Evolutionary conservation across 2,888 invertebrate species (phyloP).

Genomic region (Andrena hattorfiana): DNA sequence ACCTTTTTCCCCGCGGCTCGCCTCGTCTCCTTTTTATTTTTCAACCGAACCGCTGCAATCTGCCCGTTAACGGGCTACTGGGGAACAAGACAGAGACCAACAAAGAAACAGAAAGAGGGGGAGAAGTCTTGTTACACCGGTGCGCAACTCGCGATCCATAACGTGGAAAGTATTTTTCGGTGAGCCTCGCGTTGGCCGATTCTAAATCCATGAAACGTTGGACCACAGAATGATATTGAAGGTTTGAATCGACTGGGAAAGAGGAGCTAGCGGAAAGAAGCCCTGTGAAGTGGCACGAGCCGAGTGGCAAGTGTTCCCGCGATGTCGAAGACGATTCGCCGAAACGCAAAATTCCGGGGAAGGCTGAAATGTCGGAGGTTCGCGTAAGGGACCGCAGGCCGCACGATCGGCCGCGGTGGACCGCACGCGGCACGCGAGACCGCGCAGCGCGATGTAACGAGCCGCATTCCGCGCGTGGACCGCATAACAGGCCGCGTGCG

Average conservation of each 20-base stretch:
- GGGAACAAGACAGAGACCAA: slow-evolving; percentile 25
- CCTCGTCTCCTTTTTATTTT: slow-evolving; percentile 42
- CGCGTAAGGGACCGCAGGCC: slow-evolving; percentile 56
- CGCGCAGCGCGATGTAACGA: slow-evolving; percentile 51
- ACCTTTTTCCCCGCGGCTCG: slow-evolving; percentile 15
- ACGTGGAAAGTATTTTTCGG: not conserved
- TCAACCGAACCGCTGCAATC: slow-evolving; percentile 44
- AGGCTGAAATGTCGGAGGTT: slow-evolving; percentile 53
- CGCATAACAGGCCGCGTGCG: slow-evolving; percentile 54
- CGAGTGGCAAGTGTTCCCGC: not conserved
- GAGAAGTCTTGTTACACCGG: not conserved
- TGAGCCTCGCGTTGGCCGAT: no score
- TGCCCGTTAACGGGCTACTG: slow-evolving; percentile 51
- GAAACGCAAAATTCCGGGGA: slow-evolving; percentile 43
- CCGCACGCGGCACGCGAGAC: slow-evolving; percentile 56
- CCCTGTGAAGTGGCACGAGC: no score
- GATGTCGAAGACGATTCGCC: not conserved
- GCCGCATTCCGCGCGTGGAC: slow-evolving; percentile 56
- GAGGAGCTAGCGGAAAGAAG: no score
- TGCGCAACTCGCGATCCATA: not conserved
- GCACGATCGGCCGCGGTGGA: slow-evolving; percentile 56
- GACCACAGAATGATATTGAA: no score
- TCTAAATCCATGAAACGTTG: no score
- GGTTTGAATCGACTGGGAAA: no score
- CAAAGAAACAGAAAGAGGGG: not conserved